phyloP scores from a whole-genome alignment of 2,888 invertebrate genomes.

The Tromatobia lineatoria region DNA sequence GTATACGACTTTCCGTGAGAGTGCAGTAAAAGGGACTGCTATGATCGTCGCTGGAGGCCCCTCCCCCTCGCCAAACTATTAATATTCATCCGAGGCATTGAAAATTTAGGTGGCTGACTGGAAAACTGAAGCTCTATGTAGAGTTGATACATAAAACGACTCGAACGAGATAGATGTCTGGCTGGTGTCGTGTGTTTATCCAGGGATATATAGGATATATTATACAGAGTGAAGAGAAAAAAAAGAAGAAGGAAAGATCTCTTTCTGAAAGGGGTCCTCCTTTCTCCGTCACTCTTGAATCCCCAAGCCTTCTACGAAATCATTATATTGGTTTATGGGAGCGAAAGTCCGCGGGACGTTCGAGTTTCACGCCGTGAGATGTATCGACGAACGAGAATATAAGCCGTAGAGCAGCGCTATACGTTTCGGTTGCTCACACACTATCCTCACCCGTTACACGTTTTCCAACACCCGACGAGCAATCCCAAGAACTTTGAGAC shows the following conservation, averaged over 20 bases:
- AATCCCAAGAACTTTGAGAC: constrained; percentile 41
- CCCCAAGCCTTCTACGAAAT: constrained; percentile 67
- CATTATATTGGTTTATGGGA: constrained; percentile 70
- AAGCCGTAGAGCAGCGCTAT: constrained; percentile 23
- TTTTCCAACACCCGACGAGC: constrained; percentile 42
- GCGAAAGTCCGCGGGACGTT: constrained; percentile 50
- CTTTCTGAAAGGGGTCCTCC: constrained; percentile 29
- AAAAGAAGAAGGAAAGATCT: constrained; percentile 33
- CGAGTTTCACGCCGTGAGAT: constrained; percentile 55
- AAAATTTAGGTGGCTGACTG: background rate
- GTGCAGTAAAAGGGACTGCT: constrained; percentile 5
- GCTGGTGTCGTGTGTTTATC: constrained; percentile 54
- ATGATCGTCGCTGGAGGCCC: constrained; percentile 13
- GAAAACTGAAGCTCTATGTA: background rate
- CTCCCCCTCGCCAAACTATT: constrained; percentile 15
- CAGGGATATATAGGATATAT: constrained; percentile 60
- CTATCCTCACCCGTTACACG: background rate
- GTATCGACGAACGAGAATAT: constrained; percentile 26
- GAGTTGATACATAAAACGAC: background rate
- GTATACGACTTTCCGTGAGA: constrained; percentile 50
- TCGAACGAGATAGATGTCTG: constrained; percentile 39
- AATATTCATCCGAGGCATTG: constrained; percentile 60
- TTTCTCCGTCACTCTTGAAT: constrained; percentile 58
- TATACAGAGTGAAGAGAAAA: constrained; percentile 12
- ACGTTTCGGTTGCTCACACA: constrained; percentile 26